Evolutionary conservation across 2,888 invertebrate species (phyloP).

Genomic region (Xestoiulus laeticollis): DNA sequence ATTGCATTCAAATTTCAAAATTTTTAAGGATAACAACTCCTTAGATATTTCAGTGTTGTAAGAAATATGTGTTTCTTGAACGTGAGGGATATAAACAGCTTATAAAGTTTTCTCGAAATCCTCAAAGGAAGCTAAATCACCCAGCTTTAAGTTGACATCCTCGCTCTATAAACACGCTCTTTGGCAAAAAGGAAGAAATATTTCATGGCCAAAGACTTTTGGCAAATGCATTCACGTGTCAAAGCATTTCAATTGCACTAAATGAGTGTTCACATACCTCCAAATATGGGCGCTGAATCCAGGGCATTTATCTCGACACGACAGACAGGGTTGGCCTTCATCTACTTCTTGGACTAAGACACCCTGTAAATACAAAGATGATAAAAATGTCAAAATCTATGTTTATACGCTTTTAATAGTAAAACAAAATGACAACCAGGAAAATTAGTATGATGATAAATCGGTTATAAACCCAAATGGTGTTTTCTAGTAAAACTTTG

Average conservation of each 20-base stretch:
- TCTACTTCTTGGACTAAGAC: slow-evolving; percentile 86
- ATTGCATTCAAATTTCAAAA: too few species aligned
- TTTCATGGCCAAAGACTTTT: slow-evolving; percentile 28
- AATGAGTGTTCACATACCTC: slow-evolving; percentile 76
- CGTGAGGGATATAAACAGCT: not conserved
- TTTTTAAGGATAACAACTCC: too few species aligned
- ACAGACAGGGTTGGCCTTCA: slow-evolving; percentile 84
- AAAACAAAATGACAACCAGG: not conserved
- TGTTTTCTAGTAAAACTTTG: not conserved
- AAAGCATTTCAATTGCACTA: not conserved
- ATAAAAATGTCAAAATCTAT: not conserved
- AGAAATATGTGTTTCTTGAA: not conserved
- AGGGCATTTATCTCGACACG: slow-evolving; percentile 81
- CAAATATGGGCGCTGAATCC: slow-evolving; percentile 86
- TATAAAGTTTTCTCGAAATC: not conserved
- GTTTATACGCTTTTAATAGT: not conserved
- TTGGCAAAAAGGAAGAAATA: not conserved
- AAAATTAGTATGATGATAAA: not conserved
- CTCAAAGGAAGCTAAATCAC: not conserved
- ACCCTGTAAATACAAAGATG: slow-evolving; percentile 70
- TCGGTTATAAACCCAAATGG: not conserved
- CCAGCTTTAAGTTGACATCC: slow-evolving; percentile 14
- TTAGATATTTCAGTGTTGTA: not conserved
- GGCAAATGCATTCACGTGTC: not conserved
- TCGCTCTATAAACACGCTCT: not conserved